Evolutionary conservation across 2,797 vertebrate species (phyloP).

Genomic region (Intellagama lesueurii): DNA sequence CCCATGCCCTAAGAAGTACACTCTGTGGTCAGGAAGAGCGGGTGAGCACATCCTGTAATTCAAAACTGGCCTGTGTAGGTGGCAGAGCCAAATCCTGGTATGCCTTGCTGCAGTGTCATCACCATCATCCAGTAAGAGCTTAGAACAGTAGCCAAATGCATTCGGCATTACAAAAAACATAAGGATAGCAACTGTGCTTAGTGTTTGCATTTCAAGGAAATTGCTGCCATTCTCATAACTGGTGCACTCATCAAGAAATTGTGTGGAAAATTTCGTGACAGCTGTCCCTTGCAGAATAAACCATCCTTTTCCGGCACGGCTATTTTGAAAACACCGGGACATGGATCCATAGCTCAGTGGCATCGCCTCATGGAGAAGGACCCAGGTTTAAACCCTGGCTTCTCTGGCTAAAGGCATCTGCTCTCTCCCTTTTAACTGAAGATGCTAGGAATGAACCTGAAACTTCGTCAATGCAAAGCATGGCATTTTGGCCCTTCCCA

Average conservation of each 20-base stretch:
- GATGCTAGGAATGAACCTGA: neutral
- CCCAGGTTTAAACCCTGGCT: neutral
- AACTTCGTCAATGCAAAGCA: neutral
- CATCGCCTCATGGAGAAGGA: neutral
- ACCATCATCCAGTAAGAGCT: neutral
- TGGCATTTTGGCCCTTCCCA: neutral
- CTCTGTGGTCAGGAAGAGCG: neutral
- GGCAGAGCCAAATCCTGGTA: neutral
- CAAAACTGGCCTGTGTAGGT: neutral
- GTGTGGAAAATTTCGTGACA: neutral
- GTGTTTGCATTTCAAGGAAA: neutral
- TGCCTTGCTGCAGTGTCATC: neutral
- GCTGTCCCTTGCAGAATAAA: neutral
- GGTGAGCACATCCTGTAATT: neutral
- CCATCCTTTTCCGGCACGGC: neutral
- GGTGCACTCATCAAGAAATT: neutral
- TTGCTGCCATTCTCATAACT: neutral
- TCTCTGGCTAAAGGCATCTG: neutral
- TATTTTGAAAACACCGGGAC: neutral
- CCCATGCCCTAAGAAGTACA: neutral
- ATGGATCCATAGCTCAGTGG: neutral
- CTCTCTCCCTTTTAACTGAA: neutral
- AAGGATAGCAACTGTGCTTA: neutral
- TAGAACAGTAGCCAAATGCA: neutral
- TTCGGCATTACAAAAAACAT: neutral